phyloP scores from a whole-genome alignment of 2,113 vertebrate species.

The Paradisaea rubra region DNA sequence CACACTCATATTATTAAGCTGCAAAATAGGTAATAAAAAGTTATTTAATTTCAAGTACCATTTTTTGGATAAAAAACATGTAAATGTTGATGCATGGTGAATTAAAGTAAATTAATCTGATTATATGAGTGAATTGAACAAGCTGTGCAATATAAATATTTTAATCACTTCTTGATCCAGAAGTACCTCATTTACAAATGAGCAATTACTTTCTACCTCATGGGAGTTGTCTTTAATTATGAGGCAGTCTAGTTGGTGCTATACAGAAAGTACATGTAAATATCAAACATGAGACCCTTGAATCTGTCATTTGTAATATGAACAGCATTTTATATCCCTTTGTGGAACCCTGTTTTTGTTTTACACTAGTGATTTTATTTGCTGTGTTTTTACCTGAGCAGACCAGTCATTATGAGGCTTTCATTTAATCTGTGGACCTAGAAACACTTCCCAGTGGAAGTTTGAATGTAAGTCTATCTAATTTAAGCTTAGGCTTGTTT shows the following conservation, averaged over 20 bases:
- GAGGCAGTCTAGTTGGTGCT: conserved; percentile 57
- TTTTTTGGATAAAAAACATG: conserved; percentile 54
- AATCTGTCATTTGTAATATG: conserved; percentile 54
- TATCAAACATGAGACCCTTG: conserved; percentile 61
- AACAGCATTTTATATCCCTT: not conserved
- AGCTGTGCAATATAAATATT: conserved; percentile 88
- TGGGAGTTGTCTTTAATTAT: conserved; percentile 79
- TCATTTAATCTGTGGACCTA: not conserved
- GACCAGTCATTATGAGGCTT: not conserved
- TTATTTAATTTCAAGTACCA: conserved; percentile 67
- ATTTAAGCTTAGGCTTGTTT: not conserved
- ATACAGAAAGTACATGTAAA: conserved; percentile 70
- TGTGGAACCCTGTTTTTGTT: not conserved
- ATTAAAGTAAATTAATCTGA: conserved; percentile 80
- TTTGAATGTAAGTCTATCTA: not conserved
- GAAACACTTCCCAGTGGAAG: not conserved
- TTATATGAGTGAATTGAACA: conserved; percentile 77
- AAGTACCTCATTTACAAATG: conserved; percentile 86
- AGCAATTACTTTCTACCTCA: conserved; percentile 83
- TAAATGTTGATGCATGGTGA: conserved; percentile 68
- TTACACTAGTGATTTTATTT: not conserved
- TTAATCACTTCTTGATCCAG: conserved; percentile 85
- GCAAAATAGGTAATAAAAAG: conserved; percentile 43
- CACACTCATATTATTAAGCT: conserved; percentile 7
- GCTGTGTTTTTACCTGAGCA: not conserved